These are phyloP conservation scores for Lasioglossum zephyrum DNA, from an alignment of 2,888 invertebrate species.

Conservation along the genomic window DNA sequence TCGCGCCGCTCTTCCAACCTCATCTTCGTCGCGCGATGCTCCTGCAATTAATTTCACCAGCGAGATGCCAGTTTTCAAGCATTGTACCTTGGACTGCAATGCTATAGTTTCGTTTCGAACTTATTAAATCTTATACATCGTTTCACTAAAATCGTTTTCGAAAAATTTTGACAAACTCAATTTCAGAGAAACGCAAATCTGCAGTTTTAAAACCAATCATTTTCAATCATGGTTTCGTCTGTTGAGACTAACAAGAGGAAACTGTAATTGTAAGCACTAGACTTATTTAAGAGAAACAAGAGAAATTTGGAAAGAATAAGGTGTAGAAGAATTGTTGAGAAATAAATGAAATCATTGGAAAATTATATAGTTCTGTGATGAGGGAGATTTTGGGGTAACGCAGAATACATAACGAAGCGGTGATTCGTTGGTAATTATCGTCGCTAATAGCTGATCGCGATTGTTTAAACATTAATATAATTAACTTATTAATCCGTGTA, in stretches of 20 bases:
- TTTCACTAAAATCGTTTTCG: background rate
- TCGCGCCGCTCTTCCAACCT: background rate
- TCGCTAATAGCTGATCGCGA: background rate
- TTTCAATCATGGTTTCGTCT: no score
- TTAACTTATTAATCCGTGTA: conserved; percentile 6
- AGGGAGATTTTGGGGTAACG: background rate
- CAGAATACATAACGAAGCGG: no score
- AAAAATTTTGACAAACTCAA: no score
- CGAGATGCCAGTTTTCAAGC: background rate
- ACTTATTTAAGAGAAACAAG: background rate
- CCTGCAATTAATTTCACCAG: background rate
- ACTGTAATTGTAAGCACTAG: background rate
- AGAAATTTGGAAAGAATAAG: background rate
- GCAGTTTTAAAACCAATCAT: no score
- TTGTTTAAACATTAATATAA: conserved; percentile 16
- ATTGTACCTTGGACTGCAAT: background rate
- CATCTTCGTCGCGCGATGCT: background rate
- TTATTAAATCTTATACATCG: background rate
- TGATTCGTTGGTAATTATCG: background rate
- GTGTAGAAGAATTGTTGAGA: background rate
- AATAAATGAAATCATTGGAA: background rate
- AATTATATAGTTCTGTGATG: background rate
- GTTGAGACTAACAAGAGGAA: no score
- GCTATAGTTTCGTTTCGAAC: background rate
- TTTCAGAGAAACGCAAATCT: background rate